Base-by-base conservation (phyloP, 2,888 invertebrate species). In the Philereme vetulata region DNA sequence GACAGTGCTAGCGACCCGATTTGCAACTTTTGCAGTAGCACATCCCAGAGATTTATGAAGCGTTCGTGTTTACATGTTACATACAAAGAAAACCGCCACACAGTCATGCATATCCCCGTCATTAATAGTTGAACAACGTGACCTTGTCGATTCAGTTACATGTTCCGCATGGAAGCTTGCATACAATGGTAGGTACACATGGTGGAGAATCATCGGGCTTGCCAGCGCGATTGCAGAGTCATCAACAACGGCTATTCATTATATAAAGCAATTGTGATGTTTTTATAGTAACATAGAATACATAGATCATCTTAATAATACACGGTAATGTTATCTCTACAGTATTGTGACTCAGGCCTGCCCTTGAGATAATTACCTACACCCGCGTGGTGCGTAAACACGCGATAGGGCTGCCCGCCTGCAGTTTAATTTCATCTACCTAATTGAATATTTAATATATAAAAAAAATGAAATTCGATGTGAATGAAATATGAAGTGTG, bases 121-220 rank as follows among this genome's bases (percentile, higher is more conserved):
- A 65, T 71, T 56, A 57, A 65, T 70, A 69, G 64, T 60, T 66
- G 50, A 69, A 70, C 66, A 21, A 68, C 62, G 64, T 69, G 85
- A 78, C 87, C 86, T 88, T 86, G 85, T 77, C 80, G 75, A 81
- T 85, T 81, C 83, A 77, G 73, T 72, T 68, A 71, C 71, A 75
- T 76, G 86, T 86, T 85, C 81, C 78, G 84, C 87, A 77, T 82
- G 84, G 83, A 81, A 85, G 82, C 80, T 70, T 74, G 62, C 65
- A 66, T 62, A 87, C 81, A 86, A 86, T 85, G 66, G 74, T 62
- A 47, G 49, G 34, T 45, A 62, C 57, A 67, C 65, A 72, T 73
- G 69, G 64, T 73, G 69, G 63, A 68, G 71, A 66, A 74, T 77
- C 70, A 72, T 73, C 71, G 74, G 77, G 77, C 72, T 72, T 74